A percentile compares a stretch with the other conserved stretches of the same genome.
phyloP scores from a whole-genome alignment of 2,113 vertebrate genomes.

The Calyptomena viridis region DNA sequence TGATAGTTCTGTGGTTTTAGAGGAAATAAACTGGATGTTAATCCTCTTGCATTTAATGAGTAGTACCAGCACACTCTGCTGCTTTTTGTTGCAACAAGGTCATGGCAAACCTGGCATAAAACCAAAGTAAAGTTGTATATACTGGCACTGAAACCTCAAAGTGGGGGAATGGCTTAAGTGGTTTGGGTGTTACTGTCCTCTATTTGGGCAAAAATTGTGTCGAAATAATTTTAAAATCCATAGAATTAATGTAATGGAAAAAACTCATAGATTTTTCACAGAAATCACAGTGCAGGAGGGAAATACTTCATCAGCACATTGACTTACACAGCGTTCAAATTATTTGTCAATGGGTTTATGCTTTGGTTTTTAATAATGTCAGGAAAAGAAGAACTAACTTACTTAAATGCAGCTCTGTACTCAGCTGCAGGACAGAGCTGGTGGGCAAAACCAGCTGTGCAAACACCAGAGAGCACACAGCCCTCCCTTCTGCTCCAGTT shows the following conservation, averaged over 20 bases:
- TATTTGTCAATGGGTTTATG: background rate
- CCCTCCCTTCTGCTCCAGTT: background rate
- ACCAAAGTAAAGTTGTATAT: background rate
- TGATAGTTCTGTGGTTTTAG: conserved; percentile 46
- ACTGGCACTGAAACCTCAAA: background rate
- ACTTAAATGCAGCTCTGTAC: rapidly evolving
- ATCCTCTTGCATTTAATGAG: conserved; percentile 53
- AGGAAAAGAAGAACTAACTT: background rate
- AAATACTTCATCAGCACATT: background rate
- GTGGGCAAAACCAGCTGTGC: background rate
- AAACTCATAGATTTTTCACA: background rate
- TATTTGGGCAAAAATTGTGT: background rate
- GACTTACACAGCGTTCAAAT: background rate
- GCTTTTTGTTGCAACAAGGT: background rate
- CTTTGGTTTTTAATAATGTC: background rate
- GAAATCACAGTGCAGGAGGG: background rate
- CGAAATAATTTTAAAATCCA: background rate
- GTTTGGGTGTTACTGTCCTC: background rate
- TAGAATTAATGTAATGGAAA: background rate
- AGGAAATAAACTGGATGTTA: conserved; percentile 60
- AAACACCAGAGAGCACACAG: background rate
- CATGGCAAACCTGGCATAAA: background rate
- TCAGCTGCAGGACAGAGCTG: background rate
- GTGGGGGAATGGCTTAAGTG: background rate
- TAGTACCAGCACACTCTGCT: background rate